Base-by-base conservation (phyloP, 2,113 vertebrate genomes). In the Rana temporaria region DNA sequence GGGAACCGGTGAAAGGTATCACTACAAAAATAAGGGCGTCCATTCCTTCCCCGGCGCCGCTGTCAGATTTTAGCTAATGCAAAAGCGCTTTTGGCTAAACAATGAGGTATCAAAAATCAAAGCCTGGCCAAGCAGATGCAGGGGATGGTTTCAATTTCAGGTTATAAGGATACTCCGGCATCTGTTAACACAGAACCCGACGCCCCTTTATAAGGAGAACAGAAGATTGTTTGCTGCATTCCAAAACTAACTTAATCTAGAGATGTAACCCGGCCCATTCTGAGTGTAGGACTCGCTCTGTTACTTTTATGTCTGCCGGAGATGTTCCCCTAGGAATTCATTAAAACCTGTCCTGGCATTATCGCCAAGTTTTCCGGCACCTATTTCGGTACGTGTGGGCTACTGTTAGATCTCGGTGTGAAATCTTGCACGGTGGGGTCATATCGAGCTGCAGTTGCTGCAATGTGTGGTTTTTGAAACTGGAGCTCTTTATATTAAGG, bases 81-180 rank as follows among this genome's bases (percentile, higher is more conserved):
- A 38, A 73, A 82, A 74, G 67, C 26, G 9, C 73, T 82, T 82
- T 52, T n/a, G 12, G 53, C 56, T 66, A 75, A 82, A 82, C 80
- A 75, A 75, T 75, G 80, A 82, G 53, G 80, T 82, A 82, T 82
- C 71, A 74, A 19, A 82, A 68, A 67, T 75, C 71, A 67, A 68
- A 82, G 80, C 63, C 30, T 19, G 14, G 80, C 80, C 79, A 75
- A 75, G 80, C 80, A 82, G 48, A 74, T 75, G 67, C 30, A 52
- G 71, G 48, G 70, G 70, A 74, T 60, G 70, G 80, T 59, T 82
- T 75, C 26, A 48, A 65, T 82, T 67, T 75, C 52, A 30, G 52
- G 63, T 75, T 75, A 59, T 67, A 59, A 55, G 70, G 60, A 75
- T 32, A 67, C 70, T 48, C n/a, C 57, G 55, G 63, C 71, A 82